phyloP scores from a whole-genome alignment of 2,888 invertebrate genomes.

The Drosophila siamana region DNA sequence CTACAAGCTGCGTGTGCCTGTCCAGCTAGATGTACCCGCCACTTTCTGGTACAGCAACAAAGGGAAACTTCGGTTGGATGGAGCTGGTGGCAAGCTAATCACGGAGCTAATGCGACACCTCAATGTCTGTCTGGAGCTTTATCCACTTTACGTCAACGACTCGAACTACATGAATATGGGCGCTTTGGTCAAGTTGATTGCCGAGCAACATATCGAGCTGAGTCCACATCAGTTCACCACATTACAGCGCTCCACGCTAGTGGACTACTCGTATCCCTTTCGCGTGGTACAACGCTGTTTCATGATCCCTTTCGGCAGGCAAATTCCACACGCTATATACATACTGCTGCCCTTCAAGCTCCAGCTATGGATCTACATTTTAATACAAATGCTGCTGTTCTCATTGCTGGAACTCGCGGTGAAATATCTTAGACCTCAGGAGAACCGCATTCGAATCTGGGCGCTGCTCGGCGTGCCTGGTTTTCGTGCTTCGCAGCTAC shows the following conservation, averaged over 20 bases:
- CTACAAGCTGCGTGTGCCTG: slow-evolving; percentile 62
- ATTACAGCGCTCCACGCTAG: slow-evolving; percentile 14
- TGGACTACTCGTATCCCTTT: slow-evolving; percentile 71
- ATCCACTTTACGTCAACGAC: slow-evolving; percentile 53
- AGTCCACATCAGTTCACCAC: slow-evolving; percentile 69
- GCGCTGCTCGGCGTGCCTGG: slow-evolving; percentile 54
- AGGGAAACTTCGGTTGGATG: slow-evolving; percentile 41
- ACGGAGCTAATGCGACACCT: slow-evolving; percentile 55
- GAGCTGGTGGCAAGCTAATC: slow-evolving; percentile 60
- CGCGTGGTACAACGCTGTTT: slow-evolving; percentile 57
- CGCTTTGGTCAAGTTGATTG: slow-evolving; percentile 38
- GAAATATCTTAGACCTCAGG: neutral
- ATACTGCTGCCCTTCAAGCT: slow-evolving; percentile 52
- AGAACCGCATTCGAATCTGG: slow-evolving; percentile 24
- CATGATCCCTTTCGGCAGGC: slow-evolving; percentile 56
- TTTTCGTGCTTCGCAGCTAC: neutral
- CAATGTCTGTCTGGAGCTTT: slow-evolving; percentile 56
- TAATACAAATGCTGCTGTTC: neutral
- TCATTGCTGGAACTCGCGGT: slow-evolving; percentile 15
- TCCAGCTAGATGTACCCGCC: slow-evolving; percentile 65
- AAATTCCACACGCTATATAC: slow-evolving; percentile 48
- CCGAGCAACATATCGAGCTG: slow-evolving; percentile 40
- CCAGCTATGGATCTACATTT: slow-evolving; percentile 47
- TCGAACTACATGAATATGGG: slow-evolving; percentile 58
- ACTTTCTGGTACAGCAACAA: slow-evolving; percentile 60